Evolutionary conservation across 2,113 vertebrate genomes (phyloP), one percentile per base, ranked within the genome.

Genomic region (Eolophus roseicapilla): DNA sequence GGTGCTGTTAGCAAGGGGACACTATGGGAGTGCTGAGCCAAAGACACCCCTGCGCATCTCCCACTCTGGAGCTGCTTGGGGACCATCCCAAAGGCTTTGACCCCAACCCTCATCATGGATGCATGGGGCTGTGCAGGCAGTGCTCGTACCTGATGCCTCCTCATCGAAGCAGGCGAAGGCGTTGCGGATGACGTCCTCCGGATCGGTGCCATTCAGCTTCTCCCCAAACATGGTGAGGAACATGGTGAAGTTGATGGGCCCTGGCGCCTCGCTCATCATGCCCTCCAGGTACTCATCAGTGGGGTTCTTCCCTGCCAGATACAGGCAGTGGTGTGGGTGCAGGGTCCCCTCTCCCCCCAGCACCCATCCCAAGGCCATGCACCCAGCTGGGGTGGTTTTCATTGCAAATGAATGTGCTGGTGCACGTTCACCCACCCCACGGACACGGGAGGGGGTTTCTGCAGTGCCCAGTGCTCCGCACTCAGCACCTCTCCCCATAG

Each of bases 181-280:
- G 0, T 99, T 99, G 94, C 99, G 98, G 97, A 99, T 99, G 84
- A 99, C 99, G 0, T 99, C 99, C 95, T 99, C 99, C 0, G 99
- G 99, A 97, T 99, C 99, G 0, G 99, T 99, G 80, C 99, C 99
- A 0, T 99, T 99, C 80, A 99, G 98, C 96, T 99, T 98, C 96
- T 99, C 99, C 92, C 99, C 99, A 1, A 99, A 99, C 99, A 99
- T 99, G 85, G 99, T 99, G 95, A 99, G 99, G 98, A 99, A 99
- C 99, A 99, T 99, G 95, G 99, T 99, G 98, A 99, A 99, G 98
- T 99, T 99, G 96, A 99, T 99, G 96, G 99, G 99, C 25, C 99
- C 99, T 0, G 99, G 99, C 0, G 99, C 99, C 96, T 99, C 99
- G 0, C 98, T 99, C 99, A 99, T 99, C 99, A 99, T 99, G 24